Percentiles rank a stretch among this genome's conserved stretches.
These are phyloP conservation scores for Macaria notata DNA, from an alignment of 2,888 invertebrate genomes.

Conservation along the genomic window DNA sequence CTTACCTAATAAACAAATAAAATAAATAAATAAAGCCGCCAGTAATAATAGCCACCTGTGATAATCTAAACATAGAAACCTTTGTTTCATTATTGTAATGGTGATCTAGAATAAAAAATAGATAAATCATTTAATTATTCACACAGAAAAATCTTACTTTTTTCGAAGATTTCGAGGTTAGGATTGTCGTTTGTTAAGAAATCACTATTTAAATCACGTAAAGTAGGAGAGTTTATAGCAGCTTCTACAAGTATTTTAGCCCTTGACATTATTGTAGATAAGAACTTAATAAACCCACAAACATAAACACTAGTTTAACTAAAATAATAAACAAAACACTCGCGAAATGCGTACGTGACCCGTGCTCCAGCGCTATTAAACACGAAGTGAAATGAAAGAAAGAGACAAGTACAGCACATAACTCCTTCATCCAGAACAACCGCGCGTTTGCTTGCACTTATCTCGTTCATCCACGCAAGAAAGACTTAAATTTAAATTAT, in stretches of 20 bases:
- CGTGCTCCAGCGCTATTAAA: too few relatives aligned
- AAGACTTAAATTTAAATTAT: constrained; percentile 3
- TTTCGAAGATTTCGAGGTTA: constrained; percentile 5
- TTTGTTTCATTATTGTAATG: constrained; percentile 14
- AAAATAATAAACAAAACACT: too few relatives aligned
- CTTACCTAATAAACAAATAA: too few relatives aligned
- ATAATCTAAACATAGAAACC: constrained; percentile 6
- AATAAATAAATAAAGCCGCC: too few relatives aligned
- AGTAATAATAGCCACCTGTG: constrained; percentile 17
- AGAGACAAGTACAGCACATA: too few relatives aligned
- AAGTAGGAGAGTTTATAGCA: constrained; percentile 16
- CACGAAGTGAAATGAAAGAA: too few relatives aligned
- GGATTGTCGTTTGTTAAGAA: constrained; percentile 11
- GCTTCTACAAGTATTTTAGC: constrained; percentile 16
- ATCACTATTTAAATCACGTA: constrained; percentile 16
- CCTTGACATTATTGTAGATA: constrained; percentile 16
- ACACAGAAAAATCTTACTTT: constrained; percentile 23
- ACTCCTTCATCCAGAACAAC: too few relatives aligned
- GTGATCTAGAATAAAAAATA: constrained; percentile 2
- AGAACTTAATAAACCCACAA: constrained; percentile 10
- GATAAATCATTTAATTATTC: constrained; percentile 19
- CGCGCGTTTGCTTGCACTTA: too few relatives aligned
- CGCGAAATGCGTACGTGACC: too few relatives aligned
- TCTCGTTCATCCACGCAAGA: too few relatives aligned
- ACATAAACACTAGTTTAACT: constrained; percentile 1